Percentiles rank a stretch among this genome's conserved stretches.
Evolutionary conservation across 2,113 vertebrate species (phyloP).

Genomic region (Tragulus kanchil): DNA sequence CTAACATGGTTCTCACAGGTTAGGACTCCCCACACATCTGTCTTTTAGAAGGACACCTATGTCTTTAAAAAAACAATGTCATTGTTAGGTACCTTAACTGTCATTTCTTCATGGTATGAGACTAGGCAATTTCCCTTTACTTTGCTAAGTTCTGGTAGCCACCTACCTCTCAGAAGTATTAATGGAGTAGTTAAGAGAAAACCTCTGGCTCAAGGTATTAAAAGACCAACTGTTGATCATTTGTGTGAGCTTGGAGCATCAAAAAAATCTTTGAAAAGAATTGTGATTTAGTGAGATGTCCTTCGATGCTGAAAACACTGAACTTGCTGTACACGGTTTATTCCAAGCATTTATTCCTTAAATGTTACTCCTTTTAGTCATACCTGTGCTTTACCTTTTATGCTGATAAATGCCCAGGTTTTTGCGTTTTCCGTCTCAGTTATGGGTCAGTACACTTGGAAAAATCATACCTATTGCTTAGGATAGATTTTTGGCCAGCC

Average conservation of each 20-base stretch:
- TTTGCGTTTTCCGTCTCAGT: constrained; percentile 50
- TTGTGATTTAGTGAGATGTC: not conserved
- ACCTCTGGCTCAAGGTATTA: not conserved
- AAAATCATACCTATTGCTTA: not conserved
- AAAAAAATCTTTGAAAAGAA: not conserved
- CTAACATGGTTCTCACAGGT: constrained; percentile 4
- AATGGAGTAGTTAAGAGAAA: not conserved
- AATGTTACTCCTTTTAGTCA: not conserved
- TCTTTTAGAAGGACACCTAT: not conserved
- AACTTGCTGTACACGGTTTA: not conserved
- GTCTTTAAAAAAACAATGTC: not conserved
- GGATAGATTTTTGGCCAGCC: constrained; percentile 16
- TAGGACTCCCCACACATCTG: not conserved
- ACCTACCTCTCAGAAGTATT: fast-evolving
- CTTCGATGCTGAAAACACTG: not conserved
- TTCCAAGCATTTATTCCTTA: not conserved
- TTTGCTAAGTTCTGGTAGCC: not conserved
- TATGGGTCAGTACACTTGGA: constrained; percentile 4
- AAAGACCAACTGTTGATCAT: not conserved
- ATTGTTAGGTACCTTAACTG: not conserved
- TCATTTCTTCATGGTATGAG: not conserved
- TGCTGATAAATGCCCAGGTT: not conserved
- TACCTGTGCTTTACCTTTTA: not conserved
- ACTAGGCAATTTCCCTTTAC: not conserved
- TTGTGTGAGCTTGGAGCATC: not conserved